These are phyloP conservation scores for Tenthredo notha DNA, from an alignment of 2,888 invertebrate species.

Conservation along the genomic window DNA sequence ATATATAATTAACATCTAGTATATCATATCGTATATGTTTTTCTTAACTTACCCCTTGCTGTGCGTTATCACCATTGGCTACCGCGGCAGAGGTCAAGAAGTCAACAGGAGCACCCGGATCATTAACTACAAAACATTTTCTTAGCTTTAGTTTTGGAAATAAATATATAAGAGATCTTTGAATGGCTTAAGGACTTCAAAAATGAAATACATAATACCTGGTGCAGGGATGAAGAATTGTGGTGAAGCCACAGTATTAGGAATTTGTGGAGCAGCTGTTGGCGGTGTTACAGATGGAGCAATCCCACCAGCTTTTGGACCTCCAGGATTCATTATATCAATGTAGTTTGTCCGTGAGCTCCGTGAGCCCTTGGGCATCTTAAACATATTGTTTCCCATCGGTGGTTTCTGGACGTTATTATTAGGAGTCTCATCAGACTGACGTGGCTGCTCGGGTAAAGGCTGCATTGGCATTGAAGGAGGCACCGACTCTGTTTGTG, in stretches of 20 bases:
- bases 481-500: slow-evolving; percentile 53
- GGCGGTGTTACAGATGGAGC: slow-evolving; percentile 74
- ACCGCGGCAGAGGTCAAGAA: slow-evolving; percentile 79
- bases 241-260: slow-evolving; percentile 77
- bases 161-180: not conserved
- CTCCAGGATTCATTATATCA: slow-evolving; percentile 91
- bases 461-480: slow-evolving; percentile 66
- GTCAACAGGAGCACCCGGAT: slow-evolving; percentile 81
- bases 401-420: slow-evolving; percentile 68
- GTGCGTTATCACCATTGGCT: slow-evolving; percentile 66
- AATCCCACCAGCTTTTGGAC: slow-evolving; percentile 75
- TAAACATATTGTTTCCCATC: slow-evolving; percentile 86
- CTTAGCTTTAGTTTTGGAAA: not conserved
- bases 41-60: slow-evolving; percentile 72
- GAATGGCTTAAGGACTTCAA: not conserved
- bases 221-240: slow-evolving; percentile 82
- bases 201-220: slow-evolving; percentile 67
- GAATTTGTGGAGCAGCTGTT: slow-evolving; percentile 76
- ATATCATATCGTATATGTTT: slow-evolving; percentile 29
- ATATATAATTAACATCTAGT: slow-evolving; percentile 45
- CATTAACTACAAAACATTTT: slow-evolving; percentile 73
- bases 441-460: slow-evolving; percentile 59
- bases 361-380: slow-evolving; percentile 86
- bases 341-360: slow-evolving; percentile 88
- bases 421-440: slow-evolving; percentile 22